Base-by-base conservation (phyloP, 2,113 vertebrate species). In the Seriola rivoliana region DNA sequence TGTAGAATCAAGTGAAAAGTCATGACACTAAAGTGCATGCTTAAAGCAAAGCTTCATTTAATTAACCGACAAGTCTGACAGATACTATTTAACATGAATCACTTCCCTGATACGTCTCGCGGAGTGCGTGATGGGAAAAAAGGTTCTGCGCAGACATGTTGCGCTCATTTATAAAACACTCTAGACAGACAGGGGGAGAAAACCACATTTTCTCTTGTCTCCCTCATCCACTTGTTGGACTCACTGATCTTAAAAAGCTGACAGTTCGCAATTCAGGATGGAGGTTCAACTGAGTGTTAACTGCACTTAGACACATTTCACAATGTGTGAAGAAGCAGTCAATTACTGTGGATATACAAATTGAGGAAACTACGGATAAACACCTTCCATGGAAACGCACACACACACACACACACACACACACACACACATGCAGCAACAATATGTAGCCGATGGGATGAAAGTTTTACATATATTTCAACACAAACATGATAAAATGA, bases 51-150 rank as follows among this genome's bases (percentile, higher is more conserved):
- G 89, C 80, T 86, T 81, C 70, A 54, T 89, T 93, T 92, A 94
- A 93, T 93, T 92, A 93, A 90, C 87, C 44, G 75, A 88, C 85
- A 70, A 87, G 85, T 88, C 86, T 91, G 90, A 90, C 92, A 91
- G 87, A 90, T 86, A 87, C 75, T 86, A 88, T 90, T 92, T 90
- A 91, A 93, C 90, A 85, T 85, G 82, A 88, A 89, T 85, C 90
- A 87, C 88, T 90, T 87, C 69, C 77, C 60, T 68, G 85, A 86
- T 80, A 77, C 69, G 87, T 85, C 64, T 91, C 63, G 16, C 19
- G 44, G 75, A 82, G 76, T 71, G 82, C 68, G 54, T 85, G 89
- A 91, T 85, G 38, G 78, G 62, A 83, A 75, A 80, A 70, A 81
- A 81, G 74, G 62, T 80, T 85, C 34, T 36, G 72, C 57, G 83